A percentile compares a stretch with the other conserved stretches of the same genome.
Evolutionary conservation across 2,113 vertebrate species (phyloP).

Genomic region (Gobiocypris rarus): DNA sequence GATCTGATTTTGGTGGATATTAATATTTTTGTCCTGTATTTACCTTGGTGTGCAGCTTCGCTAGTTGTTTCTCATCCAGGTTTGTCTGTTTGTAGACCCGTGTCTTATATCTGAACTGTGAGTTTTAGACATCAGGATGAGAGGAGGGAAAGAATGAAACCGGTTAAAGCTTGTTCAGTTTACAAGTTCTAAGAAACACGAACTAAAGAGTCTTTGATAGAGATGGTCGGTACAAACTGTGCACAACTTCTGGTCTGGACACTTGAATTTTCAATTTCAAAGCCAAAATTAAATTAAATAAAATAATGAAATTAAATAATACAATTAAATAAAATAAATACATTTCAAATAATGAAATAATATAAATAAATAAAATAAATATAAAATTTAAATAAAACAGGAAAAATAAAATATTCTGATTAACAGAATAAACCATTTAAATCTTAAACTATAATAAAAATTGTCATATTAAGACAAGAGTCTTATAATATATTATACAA

Average conservation of each 20-base stretch:
- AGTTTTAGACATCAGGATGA: constrained; percentile 10
- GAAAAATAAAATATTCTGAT: background rate
- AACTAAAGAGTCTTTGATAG: background rate
- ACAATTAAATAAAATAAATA: background rate
- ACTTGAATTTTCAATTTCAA: background rate
- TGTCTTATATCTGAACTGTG: constrained; percentile 96
- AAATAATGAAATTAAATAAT: no score
- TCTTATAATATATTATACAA: background rate
- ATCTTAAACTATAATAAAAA: background rate
- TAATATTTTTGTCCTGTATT: constrained; percentile 80
- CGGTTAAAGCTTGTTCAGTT: background rate
- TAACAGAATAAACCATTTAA: background rate
- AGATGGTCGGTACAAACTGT: background rate
- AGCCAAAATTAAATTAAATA: no score
- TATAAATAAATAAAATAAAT: no score
- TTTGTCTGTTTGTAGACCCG: constrained; percentile 95
- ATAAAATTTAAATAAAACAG: no score
- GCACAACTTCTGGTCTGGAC: background rate
- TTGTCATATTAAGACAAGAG: background rate
- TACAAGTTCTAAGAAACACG: background rate
- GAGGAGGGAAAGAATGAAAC: background rate
- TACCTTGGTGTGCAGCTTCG: constrained; percentile 96
- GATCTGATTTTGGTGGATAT: background rate
- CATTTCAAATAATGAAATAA: no score
- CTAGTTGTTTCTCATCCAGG: constrained; percentile 93